Evolutionary conservation across 2,888 invertebrate species (phyloP), one percentile per base, ranked within the genome.

Genomic region (Drosophila demipolita): DNA sequence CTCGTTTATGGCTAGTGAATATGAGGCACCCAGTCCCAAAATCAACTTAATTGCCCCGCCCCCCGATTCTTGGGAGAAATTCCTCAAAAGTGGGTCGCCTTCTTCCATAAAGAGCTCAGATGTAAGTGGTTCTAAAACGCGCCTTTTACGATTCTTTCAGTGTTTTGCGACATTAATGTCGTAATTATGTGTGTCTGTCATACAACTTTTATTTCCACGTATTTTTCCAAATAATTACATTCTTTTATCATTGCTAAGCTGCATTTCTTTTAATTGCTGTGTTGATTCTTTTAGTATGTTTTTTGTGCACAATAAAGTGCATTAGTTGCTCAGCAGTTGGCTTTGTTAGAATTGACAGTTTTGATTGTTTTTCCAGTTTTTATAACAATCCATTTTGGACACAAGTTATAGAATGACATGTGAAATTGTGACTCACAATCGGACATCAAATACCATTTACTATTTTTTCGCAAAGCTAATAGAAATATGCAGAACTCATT

Each of bases 101-200:
- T 67, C 50, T 40, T 49, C 55, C 63, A 77, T 73, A 67, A 73
- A 78, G 55, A 52, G 49, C 54, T 59, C 38, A 60, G 36, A 49
- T 48, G 65, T 49, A 49, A 48, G 65, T 40, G 60, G 63, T 40
- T 66, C 62, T 45, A 57, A 64, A 65, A 45, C 57, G 40, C 54
- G 45, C 23, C 48, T 55, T 78, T 78, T 55, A 78, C 49, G 80
- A 76, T 59, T 17, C 35, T 40, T 65, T 66, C 55, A 66, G 61
- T 48, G 67, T 57, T 61, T 52, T 45, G 38, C 60, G 62, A 23
- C 45, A 45, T 78, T 71, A 89, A 66, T 75, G 82, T 54, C 33
- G 78, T 75, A 89, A 83, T 87, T 87, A 80, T 86, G 78, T 70
- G 38, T 62, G 45, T 67, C 59, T 64, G 45, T 66, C 60, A 64